Evolutionary conservation across 1,140 invertebrate species (phyloP).

Genomic region (Tetragonula clypearis): DNA sequence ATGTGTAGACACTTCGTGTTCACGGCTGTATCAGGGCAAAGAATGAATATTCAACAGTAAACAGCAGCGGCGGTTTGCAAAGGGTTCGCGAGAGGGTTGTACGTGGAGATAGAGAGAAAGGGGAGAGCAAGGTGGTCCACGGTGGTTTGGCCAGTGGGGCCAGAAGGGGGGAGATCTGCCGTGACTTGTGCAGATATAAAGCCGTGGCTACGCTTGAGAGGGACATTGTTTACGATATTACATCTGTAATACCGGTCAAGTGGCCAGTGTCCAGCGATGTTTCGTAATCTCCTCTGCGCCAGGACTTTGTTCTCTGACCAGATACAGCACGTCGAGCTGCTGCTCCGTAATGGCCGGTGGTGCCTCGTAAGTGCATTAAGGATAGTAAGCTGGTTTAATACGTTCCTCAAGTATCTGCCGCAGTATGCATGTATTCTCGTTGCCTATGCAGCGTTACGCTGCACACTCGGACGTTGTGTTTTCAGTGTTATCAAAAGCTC

Average conservation of each 20-base stretch:
- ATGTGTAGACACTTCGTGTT: slow-evolving; percentile 62
- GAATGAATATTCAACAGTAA: slow-evolving; percentile 73
- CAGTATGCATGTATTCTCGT: slow-evolving; percentile 3
- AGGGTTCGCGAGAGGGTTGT: slow-evolving; percentile 54
- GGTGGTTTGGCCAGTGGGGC: slow-evolving; percentile 9
- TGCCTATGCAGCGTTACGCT: not conserved
- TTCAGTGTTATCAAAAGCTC: not conserved
- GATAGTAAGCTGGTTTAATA: slow-evolving; percentile 35
- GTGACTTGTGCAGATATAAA: slow-evolving; percentile 67
- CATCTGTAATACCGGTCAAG: slow-evolving; percentile 74
- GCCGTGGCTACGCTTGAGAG: slow-evolving; percentile 52
- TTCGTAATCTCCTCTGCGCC: slow-evolving; percentile 71
- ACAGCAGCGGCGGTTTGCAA: slow-evolving; percentile 57
- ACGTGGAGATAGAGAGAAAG: slow-evolving; percentile 41
- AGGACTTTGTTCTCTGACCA: slow-evolving; percentile 61
- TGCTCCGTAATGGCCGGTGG: slow-evolving; percentile 63
- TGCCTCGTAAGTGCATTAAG: slow-evolving; percentile 16
- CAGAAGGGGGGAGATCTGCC: slow-evolving; percentile 22
- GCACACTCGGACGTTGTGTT: not conserved
- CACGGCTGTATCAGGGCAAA: slow-evolving; percentile 53
- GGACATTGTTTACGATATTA: slow-evolving; percentile 76
- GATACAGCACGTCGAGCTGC: slow-evolving; percentile 74
- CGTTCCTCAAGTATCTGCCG: slow-evolving; percentile 51
- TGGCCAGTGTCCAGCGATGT: slow-evolving; percentile 66
- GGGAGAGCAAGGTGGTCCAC: slow-evolving; percentile 41